Evolutionary conservation across 2,888 invertebrate species (phyloP), one percentile per base, ranked within the genome.

Genomic region (Drosophila multiciliata): DNA sequence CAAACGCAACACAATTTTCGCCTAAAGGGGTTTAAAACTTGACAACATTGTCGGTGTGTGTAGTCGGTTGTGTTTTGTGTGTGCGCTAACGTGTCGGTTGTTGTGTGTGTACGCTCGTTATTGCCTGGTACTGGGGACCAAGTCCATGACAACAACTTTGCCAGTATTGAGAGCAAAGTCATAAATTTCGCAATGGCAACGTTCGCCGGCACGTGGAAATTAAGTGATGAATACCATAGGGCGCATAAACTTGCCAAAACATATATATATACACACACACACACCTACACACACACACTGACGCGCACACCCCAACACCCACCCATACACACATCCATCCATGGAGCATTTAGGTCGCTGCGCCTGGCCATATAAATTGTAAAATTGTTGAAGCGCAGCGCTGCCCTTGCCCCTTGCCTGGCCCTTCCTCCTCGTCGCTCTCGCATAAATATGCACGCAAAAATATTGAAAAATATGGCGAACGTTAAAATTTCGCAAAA

Each of bases 181-280:
- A 89, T 89, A 90, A 88, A 89, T 88, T 89, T 82, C 75, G 75
- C 83, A 87, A 85, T 83, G 85, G 81, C 87, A 85, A 81, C 83
- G 48, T 62, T 75, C 12, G 61, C 75, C 75, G 63, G 83, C 84
- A 86, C 89, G 84, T 87, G 82, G 81, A 87, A 89, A 89, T 89
- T 86, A 87, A 87, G 82, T 88, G 87, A 89, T 86, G 89, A 83
- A 87, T 88, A 83, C 80, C 74, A 83, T 78, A 79, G 78, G 82
- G 82, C 75, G 71, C 71, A 82, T 71, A 80, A 86, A 86, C 81
- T 79, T 76, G 80, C 72, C 71, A 66, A 74, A 57, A 71, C 54
- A 53, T 29, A 61, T 62, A n/a, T 15, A 64, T 49, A 62, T 59
- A 53, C 48, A 45, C 35, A 42, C 50, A 40, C 50, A 38, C 35